Conservation (phyloP, 2,797 vertebrate genomes). For the Pelobates cultripes region DNA sequence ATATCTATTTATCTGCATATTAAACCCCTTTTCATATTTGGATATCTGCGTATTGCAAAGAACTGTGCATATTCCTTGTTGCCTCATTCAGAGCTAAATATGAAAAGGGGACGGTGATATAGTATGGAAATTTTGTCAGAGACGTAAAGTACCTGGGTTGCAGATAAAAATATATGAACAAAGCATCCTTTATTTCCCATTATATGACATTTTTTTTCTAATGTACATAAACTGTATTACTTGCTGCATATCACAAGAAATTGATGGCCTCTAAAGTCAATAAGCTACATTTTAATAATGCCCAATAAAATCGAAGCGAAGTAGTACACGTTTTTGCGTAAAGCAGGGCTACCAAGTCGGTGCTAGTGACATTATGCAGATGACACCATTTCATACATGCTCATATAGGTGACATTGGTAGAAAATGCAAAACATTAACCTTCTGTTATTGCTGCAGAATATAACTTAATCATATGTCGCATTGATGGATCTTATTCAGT, state of each 20-base stretch:
- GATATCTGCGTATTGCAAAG: too few species aligned
- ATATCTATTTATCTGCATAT: too few species aligned
- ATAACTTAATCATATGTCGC: slow-evolving; percentile 26
- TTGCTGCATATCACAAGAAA: neutral
- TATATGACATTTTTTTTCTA: neutral
- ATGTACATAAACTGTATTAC: neutral
- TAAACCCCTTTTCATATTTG: too few species aligned
- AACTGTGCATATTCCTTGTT: too few species aligned
- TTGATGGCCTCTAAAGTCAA: neutral
- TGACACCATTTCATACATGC: neutral
- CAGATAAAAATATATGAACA: neutral
- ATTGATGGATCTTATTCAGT: slow-evolving; percentile 29
- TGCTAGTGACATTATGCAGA: slow-evolving; percentile 8
- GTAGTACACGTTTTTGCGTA: neutral
- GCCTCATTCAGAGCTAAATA: too few species aligned
- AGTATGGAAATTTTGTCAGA: too few species aligned
- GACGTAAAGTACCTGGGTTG: too few species aligned
- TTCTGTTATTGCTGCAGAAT: slow-evolving; percentile 23
- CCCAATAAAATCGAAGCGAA: neutral
- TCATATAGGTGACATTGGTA: slow-evolving; percentile 12
- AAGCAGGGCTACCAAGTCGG: neutral
- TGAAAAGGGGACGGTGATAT: too few species aligned
- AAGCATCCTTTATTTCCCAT: neutral
- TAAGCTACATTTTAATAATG: slow-evolving; percentile 2
- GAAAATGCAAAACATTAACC: slow-evolving; percentile 36